Percentiles rank a stretch among this genome's conserved stretches.
Conservation (phyloP, 2,113 vertebrate genomes). For the Odontesthes bonariensis region DNA sequence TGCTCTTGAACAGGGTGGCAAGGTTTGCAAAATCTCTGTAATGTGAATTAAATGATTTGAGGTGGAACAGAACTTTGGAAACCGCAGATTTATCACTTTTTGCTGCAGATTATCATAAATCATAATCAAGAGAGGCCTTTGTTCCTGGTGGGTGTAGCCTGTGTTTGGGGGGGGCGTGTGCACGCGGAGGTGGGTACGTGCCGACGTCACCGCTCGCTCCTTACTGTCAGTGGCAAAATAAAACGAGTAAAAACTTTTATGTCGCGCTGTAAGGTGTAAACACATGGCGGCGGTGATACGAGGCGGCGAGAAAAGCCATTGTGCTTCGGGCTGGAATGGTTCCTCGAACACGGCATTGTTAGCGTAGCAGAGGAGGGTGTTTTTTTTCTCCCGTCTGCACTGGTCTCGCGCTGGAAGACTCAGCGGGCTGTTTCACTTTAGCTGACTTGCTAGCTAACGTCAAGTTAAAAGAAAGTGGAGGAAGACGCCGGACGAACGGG, state of each 20-base stretch:
- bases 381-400: neutral
- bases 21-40: no score
- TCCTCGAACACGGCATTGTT: slow-evolving; percentile 5
- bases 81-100: neutral
- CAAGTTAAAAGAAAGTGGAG: slow-evolving; percentile 74
- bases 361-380: slow-evolving; percentile 19
- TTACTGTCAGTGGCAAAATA: slow-evolving; percentile 79
- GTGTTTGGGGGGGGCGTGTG: slow-evolving; percentile 67
- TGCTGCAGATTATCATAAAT: slow-evolving; percentile 9
- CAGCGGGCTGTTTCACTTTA: slow-evolving; percentile 57
- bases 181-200: slow-evolving; percentile 46
- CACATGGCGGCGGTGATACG: slow-evolving; percentile 7
- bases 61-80: neutral
- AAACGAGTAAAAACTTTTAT: slow-evolving; percentile 64
- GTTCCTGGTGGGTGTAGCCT: slow-evolving; percentile 72
- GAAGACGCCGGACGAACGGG: slow-evolving; percentile 64
- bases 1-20: no score
- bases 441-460: slow-evolving; percentile 77
- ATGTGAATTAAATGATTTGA: neutral
- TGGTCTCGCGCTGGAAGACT: slow-evolving; percentile 34
- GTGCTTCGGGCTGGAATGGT: slow-evolving; percentile 1
- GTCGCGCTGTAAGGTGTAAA: neutral
- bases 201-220: slow-evolving; percentile 67
- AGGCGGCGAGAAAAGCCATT: neutral
- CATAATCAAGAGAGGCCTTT: slow-evolving; percentile 50